Base-by-base conservation (phyloP, 64 coral and sea anemone species). In the Actinia equina region DNA sequence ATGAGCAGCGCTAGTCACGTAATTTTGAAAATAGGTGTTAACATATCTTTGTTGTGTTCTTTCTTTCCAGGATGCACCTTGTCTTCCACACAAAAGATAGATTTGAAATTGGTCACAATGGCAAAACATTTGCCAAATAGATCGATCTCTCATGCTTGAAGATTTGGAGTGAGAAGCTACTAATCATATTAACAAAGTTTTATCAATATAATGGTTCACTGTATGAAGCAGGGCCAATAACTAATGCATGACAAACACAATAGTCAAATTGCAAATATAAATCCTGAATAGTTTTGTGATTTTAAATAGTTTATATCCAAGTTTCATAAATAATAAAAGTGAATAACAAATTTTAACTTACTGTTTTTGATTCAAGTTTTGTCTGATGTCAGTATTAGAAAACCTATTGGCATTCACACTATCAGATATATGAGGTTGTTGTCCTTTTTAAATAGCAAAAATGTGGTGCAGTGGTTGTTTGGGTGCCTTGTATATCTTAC, bases 111-210 rank as follows among this genome's bases (percentile, higher is more conserved):
- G 89, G 85, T 19, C 91, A 79, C 61, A 95, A 95, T 88, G 93
- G 93, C 3, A 91, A 88, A 63, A 95, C 93, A 20, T 95, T 95
- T 74, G 93, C 88, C 22, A 45, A 64, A 69, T 77, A 88, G 53
- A 77, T 23, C 22, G 42, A 77, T 23, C 22, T 69, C 23, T 10
- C 69, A 74, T 2, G 55, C 25, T 74, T 74, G 69, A 74, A 74
- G 25, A 74, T 74, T 74, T 74, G 3, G 3, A 17, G 14, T 59
- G 2, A 51, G 77, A 37, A 49, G 55, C 13, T 57, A 57, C 55
- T 57, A 7, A 57, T n/a, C n/a, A n/a, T 16, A 57, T 11, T 12
- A 57, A 57, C 13, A 16, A 57, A 16, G 55, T 57, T 57, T 57
- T 57, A 6, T 54, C 12, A 12, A 8, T 12, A 54, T 0, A 54